Conservation (phyloP, 1,140 invertebrate genomes). For the Drepana arcuata region DNA sequence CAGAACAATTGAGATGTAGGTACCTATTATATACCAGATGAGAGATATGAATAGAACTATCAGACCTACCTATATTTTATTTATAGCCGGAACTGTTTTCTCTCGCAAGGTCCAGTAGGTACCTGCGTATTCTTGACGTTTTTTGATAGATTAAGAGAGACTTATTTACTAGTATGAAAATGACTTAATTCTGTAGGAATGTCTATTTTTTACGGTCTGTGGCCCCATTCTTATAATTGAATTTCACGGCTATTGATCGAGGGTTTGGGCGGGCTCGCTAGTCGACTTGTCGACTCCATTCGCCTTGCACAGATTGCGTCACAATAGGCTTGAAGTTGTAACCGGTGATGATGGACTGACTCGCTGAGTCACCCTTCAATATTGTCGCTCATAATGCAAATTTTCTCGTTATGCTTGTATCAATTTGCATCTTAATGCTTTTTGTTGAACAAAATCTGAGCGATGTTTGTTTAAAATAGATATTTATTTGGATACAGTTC, state of each 20-base stretch:
- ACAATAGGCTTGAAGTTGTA: slow-evolving; percentile 29
- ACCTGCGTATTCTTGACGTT: too few relatives aligned
- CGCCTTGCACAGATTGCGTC: slow-evolving; percentile 41
- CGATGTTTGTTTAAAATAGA: slow-evolving; percentile 43
- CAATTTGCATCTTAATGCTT: slow-evolving; percentile 65
- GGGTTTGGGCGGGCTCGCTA: slow-evolving; percentile 54
- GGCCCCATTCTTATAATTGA: slow-evolving; percentile 41
- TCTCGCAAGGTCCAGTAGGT: too few relatives aligned
- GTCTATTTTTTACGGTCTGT: too few relatives aligned
- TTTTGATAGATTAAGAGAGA: too few relatives aligned
- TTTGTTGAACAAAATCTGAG: slow-evolving; percentile 35
- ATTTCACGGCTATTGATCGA: slow-evolving; percentile 60
- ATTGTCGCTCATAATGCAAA: slow-evolving; percentile 66
- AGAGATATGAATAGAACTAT: too few relatives aligned
- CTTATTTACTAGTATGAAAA: too few relatives aligned
- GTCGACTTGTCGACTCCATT: slow-evolving; percentile 44
- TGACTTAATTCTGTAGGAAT: too few relatives aligned
- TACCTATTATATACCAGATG: too few relatives aligned
- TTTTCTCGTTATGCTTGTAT: slow-evolving; percentile 62
- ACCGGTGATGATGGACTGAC: slow-evolving; percentile 54
- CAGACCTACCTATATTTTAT: too few relatives aligned
- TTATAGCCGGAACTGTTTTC: too few relatives aligned
- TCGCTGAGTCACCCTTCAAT: slow-evolving; percentile 60
- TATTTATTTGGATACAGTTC: too few relatives aligned
- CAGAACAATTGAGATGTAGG: too few relatives aligned